Conservation (phyloP, 2,888 invertebrate species). For the Leucophenga montana region DNA sequence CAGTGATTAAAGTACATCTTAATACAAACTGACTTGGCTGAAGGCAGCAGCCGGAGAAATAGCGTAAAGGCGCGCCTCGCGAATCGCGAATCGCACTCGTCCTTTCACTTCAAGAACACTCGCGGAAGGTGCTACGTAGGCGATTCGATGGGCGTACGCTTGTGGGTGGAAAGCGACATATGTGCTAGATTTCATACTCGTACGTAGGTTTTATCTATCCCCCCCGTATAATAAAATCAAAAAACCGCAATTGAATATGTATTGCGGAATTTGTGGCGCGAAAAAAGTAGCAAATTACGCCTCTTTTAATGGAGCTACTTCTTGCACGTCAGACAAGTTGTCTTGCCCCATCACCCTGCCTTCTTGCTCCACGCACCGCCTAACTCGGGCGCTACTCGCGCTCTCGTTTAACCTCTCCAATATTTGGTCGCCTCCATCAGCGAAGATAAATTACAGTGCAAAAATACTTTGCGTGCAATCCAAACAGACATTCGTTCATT, state of each 20-base stretch:
- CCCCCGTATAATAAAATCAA: slow-evolving; percentile 40
- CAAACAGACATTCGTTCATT: slow-evolving; percentile 34
- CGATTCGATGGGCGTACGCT: background rate
- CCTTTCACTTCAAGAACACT: background rate
- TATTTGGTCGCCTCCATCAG: slow-evolving; percentile 34
- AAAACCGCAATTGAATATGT: slow-evolving; percentile 56
- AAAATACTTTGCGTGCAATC: slow-evolving; percentile 27
- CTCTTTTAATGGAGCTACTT: slow-evolving; percentile 28
- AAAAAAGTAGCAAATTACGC: slow-evolving; percentile 38
- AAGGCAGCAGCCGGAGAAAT: slow-evolving; percentile 23
- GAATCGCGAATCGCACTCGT: too few species aligned
- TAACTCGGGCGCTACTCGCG: too few species aligned
- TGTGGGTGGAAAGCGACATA: slow-evolving; percentile 15
- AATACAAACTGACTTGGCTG: slow-evolving; percentile 49
- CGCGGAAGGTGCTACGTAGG: background rate
- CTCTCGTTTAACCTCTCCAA: background rate
- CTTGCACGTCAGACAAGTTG: background rate
- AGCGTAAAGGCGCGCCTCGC: background rate
- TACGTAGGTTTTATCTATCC: slow-evolving; percentile 40
- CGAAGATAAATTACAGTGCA: slow-evolving; percentile 43
- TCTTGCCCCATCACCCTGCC: too few species aligned
- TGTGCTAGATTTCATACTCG: slow-evolving; percentile 6
- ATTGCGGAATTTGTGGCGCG: slow-evolving; percentile 41
- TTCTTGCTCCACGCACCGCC: too few species aligned
- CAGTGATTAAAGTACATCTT: slow-evolving; percentile 56